Evolutionary conservation across 2,113 vertebrate genomes (phyloP).

Genomic region (Corvus moneduloides): DNA sequence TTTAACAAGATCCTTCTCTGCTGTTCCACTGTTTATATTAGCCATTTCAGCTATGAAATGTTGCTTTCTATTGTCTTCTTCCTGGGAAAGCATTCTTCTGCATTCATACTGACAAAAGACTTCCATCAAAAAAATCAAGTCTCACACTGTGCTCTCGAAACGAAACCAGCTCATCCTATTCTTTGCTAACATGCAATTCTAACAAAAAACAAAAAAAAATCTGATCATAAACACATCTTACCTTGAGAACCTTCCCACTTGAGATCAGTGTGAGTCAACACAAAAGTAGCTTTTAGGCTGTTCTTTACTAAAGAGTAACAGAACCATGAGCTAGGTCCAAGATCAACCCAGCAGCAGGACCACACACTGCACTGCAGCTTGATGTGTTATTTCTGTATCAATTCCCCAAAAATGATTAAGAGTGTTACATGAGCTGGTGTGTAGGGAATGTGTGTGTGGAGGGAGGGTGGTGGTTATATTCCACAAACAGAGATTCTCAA

Average conservation of each 20-base stretch:
- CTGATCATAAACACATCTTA: neutral
- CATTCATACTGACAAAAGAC: neutral
- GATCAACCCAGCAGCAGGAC: neutral
- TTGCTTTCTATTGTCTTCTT: neutral
- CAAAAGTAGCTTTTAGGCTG: neutral
- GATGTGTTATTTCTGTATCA: neutral
- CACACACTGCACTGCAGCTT: neutral
- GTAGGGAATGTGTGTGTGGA: neutral
- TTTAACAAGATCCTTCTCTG: neutral
- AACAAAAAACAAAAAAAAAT: neutral
- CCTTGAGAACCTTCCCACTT: neutral
- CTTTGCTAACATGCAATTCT: neutral
- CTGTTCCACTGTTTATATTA: neutral
- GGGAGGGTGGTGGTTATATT: neutral
- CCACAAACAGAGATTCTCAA: neutral
- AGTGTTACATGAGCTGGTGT: neutral
- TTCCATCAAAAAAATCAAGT: neutral
- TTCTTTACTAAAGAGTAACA: neutral
- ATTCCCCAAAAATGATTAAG: neutral
- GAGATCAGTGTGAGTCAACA: neutral
- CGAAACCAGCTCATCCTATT: neutral
- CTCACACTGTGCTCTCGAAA: neutral
- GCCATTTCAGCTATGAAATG: neutral
- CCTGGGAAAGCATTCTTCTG: neutral
- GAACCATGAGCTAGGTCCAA: neutral